Percentiles rank a stretch among this genome's conserved stretches.
Evolutionary conservation across 2,888 invertebrate genomes (phyloP).

Genomic region (Apotomis capreana): DNA sequence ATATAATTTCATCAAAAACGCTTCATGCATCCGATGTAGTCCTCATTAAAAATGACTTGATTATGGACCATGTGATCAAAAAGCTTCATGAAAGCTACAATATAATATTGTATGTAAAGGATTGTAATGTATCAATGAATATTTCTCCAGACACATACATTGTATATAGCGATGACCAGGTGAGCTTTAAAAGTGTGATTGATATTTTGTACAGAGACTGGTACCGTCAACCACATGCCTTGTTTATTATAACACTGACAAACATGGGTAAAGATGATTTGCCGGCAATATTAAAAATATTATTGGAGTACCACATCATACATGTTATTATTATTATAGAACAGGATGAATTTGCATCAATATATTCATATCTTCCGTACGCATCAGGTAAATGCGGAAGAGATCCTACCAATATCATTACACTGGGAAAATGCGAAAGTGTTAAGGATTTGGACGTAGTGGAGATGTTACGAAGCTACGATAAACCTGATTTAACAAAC

Average conservation of each 20-base stretch:
- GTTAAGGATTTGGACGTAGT: not conserved
- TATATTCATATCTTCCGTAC: slow-evolving; percentile 14
- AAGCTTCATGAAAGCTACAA: slow-evolving; percentile 17
- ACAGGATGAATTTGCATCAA: slow-evolving; percentile 11
- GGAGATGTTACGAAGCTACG: not conserved
- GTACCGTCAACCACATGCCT: slow-evolving; percentile 24
- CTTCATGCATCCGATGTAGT: slow-evolving; percentile 3
- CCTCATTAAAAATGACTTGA: not conserved
- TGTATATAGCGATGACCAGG: not conserved
- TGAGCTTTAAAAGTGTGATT: slow-evolving; percentile 6
- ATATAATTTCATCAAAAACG: slow-evolving; percentile 9
- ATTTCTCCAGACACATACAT: slow-evolving; percentile 1
- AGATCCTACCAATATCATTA: not conserved
- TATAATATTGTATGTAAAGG: slow-evolving; percentile 4
- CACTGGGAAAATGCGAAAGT: not conserved
- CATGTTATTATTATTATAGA: not conserved
- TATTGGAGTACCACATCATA: slow-evolving; percentile 24
- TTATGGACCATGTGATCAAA: not conserved
- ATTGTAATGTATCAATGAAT: not conserved
- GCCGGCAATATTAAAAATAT: slow-evolving; percentile 10
- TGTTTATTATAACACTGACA: slow-evolving; percentile 17
- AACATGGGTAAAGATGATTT: slow-evolving; percentile 4
- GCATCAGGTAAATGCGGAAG: slow-evolving; percentile 3
- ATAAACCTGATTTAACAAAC: slow-evolving; percentile 14
- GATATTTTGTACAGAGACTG: slow-evolving; percentile 1